Base-by-base conservation (phyloP, 2,888 invertebrate genomes). In the Leucophora obtusa region DNA sequence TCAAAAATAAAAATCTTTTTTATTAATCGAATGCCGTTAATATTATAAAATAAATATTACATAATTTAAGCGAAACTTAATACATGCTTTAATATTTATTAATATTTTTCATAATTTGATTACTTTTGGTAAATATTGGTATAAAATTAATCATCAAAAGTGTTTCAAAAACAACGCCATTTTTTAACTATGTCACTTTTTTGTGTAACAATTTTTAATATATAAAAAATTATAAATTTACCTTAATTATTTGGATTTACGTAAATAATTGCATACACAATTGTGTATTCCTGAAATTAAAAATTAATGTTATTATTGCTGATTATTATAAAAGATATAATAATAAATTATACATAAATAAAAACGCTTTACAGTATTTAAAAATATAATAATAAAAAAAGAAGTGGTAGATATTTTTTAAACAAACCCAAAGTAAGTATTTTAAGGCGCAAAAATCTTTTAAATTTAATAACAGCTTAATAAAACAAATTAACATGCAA, bases 291-390 rank as follows among this genome's bases (percentile, higher is more conserved):
- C 11, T 66, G 11, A 60, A 43, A 28, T 28, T 14, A 21, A 38
- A 59, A 60, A 38, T 10, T 17, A 33, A 68, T 60, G n/a, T n/a
- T n/a, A 65, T 53, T 59, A 58, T 63, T 60, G 43, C 68, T 47
- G 53, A 58, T 58, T 59, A 63, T 38, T 63, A n/a, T 18, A 38
- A 50, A 50, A 58, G 6, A 7, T 6, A 6, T 6, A 6, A 28
- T 6, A 15, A 58, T 35, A 10, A 50, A 58, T 47, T n/a, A 62
- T 53, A 54, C 43, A 38, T 35, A 53, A 62, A 43, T 71, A 60
- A 68, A 59, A 74, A 76, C 58, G 75, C 76, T 76, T 80, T 80
- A 76, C 76, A 80, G 72, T 80, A 80, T 72, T 80, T 56, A 43
- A 74, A 62, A 24, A 56, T 50, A 43, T 21, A 58, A 66, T 54